Base-by-base conservation (phyloP, 1,140 invertebrate species). In the Drosophila neocordata region DNA sequence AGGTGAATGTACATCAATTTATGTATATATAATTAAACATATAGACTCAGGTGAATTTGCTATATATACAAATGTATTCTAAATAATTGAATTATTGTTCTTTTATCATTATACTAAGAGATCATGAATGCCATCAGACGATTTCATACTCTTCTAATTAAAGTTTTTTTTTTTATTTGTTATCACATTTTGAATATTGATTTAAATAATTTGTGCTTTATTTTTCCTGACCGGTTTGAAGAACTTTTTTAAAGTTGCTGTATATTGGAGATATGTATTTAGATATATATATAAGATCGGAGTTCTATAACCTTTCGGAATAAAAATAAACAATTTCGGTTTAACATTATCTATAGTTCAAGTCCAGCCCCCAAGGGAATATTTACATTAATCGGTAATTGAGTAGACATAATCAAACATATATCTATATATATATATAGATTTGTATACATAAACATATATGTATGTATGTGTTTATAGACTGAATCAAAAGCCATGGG, bases 361-460 rank as follows among this genome's bases (percentile, higher is more conserved):
- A 48, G 41, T 48, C 41, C 41, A 48, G 41, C 41, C 41, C 41
- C 41, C 15, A 48, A 48, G 41, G 41, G 20, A 48, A 48, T 48
- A 6, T 48, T 48, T 48, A 48, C 41, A 48, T 20, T 48, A 48
- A 20, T 48, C 41, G 9, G 9, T 18, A 48, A 48, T 48, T 48
- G 41, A 15, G 15, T 48, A 48, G 41, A 48, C 41, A 48, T 18
- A 20, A 15, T 48, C 41, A 11, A 48, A 48, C 41, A 48, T 48
- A 20, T 48, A 18, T 20, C 18, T 48, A 20, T 18, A 48, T 20
- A 48, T 31, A 31, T 6, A 31, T 31, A 31, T 48, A 20, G 9
- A 48, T 20, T 20, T 31, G 7, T 6, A 31, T 31, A 31, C 6
- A 31, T 31, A 31, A 6, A 31, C 6, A 6, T 7, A 31, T 31